phyloP scores from a whole-genome alignment of 2,113 vertebrate genomes.

The Zingel zingel region DNA sequence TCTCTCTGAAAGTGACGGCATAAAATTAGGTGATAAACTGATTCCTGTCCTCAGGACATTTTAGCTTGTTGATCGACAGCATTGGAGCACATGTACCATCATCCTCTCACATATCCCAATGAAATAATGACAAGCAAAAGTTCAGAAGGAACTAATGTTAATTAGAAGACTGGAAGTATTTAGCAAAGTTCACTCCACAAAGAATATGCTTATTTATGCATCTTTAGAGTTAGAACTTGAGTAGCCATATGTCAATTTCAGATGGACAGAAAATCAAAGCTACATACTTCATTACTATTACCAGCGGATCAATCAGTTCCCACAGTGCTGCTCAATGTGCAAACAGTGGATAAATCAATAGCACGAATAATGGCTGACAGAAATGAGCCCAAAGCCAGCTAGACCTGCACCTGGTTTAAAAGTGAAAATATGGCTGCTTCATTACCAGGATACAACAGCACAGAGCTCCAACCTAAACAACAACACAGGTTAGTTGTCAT shows the following conservation, averaged over 20 bases:
- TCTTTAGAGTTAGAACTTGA: not conserved
- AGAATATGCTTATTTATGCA: not conserved
- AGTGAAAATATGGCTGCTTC: not conserved
- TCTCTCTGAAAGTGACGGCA: conserved; percentile 46
- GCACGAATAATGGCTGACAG: conserved; percentile 33
- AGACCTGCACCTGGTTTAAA: not conserved
- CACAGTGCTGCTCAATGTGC: conserved; percentile 6
- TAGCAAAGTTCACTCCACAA: not conserved
- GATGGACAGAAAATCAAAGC: conserved; percentile 53
- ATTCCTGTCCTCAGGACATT: conserved; percentile 47
- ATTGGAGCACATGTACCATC: not conserved
- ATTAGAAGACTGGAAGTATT: not conserved
- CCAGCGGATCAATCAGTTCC: conserved; percentile 48
- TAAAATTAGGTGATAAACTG: conserved; percentile 54
- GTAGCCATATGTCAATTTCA: conserved; percentile 26
- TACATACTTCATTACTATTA: conserved; percentile 15
- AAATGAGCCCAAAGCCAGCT: conserved; percentile 1
- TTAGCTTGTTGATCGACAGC: conserved; percentile 48
- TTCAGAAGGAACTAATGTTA: not conserved
- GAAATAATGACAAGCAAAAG: not conserved
- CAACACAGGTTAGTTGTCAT: not conserved
- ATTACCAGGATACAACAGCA: not conserved
- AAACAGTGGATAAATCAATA: conserved; percentile 49
- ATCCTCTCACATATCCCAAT: not conserved
- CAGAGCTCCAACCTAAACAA: not conserved